phyloP scores from a whole-genome alignment of 2,888 invertebrate genomes.

The Melanargia galathea region DNA sequence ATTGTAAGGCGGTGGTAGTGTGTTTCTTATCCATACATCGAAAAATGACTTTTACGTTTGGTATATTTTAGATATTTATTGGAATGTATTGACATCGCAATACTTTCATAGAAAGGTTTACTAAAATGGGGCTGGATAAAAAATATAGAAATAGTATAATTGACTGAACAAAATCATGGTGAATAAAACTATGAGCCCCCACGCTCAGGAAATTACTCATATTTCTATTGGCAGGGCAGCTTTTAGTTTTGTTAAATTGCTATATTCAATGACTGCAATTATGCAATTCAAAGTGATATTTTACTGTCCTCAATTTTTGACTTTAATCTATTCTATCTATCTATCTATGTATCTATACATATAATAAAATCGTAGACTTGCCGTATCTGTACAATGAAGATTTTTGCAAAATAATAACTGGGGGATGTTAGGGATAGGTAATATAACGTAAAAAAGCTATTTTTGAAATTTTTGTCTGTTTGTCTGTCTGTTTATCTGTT shows the following conservation, averaged over 20 bases:
- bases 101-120: background rate
- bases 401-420: no score
- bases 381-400: no score
- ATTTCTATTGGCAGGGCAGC: constrained; percentile 34
- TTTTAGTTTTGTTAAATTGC: constrained; percentile 6
- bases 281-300: background rate
- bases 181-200: constrained; percentile 66
- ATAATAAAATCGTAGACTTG: no score
- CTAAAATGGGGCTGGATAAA: constrained; percentile 42
- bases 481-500: no score
- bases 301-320: no score
- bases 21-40: background rate
- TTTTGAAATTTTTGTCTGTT: no score
- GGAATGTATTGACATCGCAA: background rate
- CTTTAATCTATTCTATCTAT: no score
- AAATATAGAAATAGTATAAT: constrained; percentile 68
- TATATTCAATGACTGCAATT: background rate
- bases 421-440: no score
- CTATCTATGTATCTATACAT: no score
- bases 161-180: constrained; percentile 65
- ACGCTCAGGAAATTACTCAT: constrained; percentile 52
- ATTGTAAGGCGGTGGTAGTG: constrained; percentile 7
- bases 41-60: constrained; percentile 13
- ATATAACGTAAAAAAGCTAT: no score
- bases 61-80: constrained; percentile 1